Conservation (phyloP, 2,113 vertebrate genomes). For the Anser brachyrhynchus region DNA sequence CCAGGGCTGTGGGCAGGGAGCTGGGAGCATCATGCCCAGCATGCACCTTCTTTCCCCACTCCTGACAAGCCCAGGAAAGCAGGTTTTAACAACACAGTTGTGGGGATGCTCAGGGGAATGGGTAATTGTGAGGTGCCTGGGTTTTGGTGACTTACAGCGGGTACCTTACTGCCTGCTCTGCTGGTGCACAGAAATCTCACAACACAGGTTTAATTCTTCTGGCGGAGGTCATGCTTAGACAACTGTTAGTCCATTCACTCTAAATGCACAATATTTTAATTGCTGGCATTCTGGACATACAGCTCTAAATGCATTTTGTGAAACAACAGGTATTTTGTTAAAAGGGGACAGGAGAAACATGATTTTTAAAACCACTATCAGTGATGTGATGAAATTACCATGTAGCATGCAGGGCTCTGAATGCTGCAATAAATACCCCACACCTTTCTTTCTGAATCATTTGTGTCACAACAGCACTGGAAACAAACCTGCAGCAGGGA, state of each 20-base stretch:
- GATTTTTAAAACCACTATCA: background rate
- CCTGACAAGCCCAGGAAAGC: background rate
- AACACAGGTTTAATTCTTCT: rapidly evolving
- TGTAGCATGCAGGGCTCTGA: background rate
- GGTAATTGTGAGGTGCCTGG: rapidly evolving
- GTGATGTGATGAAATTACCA: conserved; percentile 37
- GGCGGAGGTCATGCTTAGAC: background rate
- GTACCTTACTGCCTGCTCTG: background rate
- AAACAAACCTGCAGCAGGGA: background rate
- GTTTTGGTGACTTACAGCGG: rapidly evolving
- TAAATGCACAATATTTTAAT: background rate
- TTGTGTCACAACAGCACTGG: background rate
- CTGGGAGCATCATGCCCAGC: rapidly evolving
- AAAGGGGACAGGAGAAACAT: background rate
- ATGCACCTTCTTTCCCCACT: rapidly evolving
- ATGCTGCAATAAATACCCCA: conserved; percentile 23
- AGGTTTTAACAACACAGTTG: rapidly evolving
- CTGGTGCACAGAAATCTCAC: rapidly evolving
- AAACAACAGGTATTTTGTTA: background rate
- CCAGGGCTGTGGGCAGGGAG: background rate
- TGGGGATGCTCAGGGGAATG: background rate
- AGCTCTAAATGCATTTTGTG: background rate
- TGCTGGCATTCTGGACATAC: background rate
- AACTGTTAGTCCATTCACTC: background rate
- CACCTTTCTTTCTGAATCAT: background rate